Evolutionary conservation across 2,888 invertebrate species (phyloP).

Genomic region (Malachius bipustulatus): DNA sequence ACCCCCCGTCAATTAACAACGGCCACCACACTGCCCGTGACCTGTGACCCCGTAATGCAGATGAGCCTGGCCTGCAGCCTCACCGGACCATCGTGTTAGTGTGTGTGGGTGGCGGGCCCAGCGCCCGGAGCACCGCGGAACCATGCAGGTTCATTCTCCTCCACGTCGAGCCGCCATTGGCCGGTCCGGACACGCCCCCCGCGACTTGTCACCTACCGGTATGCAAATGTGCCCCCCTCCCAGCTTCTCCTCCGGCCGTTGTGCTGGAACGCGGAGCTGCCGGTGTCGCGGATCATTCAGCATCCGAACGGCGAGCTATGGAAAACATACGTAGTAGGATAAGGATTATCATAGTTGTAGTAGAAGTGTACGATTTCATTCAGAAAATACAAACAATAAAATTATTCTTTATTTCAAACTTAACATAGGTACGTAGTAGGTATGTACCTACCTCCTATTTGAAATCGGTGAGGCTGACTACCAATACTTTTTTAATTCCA

Average conservation of each 20-base stretch:
- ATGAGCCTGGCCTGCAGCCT: neutral
- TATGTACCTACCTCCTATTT: too few relatives aligned
- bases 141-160: constrained; percentile 36
- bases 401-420: too few relatives aligned
- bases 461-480: too few relatives aligned
- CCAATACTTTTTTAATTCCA: too few relatives aligned
- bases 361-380: too few relatives aligned
- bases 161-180: constrained; percentile 32
- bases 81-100: neutral
- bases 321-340: too few relatives aligned
- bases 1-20: neutral
- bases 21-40: neutral
- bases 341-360: too few relatives aligned
- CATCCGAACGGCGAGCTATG: too few relatives aligned
- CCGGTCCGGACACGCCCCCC: constrained; percentile 32
- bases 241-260: constrained; percentile 15
- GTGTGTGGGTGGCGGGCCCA: constrained; percentile 22
- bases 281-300: too few relatives aligned
- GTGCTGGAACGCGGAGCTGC: too few relatives aligned
- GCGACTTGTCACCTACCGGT: constrained; percentile 41
- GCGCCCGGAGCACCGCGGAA: constrained; percentile 27
- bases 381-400: too few relatives aligned
- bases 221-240: constrained; percentile 38
- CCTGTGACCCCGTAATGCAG: neutral
- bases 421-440: too few relatives aligned